Evolutionary conservation across 2,888 invertebrate genomes (phyloP).

Genomic region (Sesamia inferens): DNA sequence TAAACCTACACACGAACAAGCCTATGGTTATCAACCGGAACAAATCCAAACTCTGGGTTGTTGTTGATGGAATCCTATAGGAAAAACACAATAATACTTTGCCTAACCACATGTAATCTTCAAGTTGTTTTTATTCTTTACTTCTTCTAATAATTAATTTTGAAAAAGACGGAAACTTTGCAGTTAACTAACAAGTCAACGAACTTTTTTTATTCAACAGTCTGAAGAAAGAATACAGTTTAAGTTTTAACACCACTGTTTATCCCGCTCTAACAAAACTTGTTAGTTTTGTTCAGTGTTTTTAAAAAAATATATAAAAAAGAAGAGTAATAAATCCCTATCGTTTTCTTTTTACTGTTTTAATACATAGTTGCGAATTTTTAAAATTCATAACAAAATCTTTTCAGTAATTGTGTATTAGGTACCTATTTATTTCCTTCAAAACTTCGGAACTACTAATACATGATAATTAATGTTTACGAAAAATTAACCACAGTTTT

Average conservation of each 20-base stretch:
- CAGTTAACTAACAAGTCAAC: constrained; percentile 48
- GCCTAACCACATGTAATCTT: background rate
- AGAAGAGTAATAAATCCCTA: background rate
- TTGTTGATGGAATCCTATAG: background rate
- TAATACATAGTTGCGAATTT: background rate
- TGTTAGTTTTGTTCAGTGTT: constrained; percentile 14
- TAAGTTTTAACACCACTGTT: constrained; percentile 62
- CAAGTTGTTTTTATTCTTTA: background rate
- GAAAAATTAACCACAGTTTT: background rate
- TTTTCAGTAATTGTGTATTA: background rate
- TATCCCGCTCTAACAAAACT: constrained; percentile 26
- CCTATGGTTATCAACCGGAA: background rate
- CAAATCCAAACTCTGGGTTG: background rate
- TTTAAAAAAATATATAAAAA: constrained; percentile 4
- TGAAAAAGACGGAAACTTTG: constrained; percentile 9
- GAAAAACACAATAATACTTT: background rate
- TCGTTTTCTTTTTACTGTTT: background rate
- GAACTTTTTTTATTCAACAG: constrained; percentile 58
- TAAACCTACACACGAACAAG: background rate
- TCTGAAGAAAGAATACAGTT: constrained; percentile 55
- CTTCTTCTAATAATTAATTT: background rate
- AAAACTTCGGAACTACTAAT: background rate
- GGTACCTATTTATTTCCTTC: background rate
- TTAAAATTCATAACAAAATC: background rate
- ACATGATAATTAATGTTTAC: too few relatives aligned